A percentile compares a stretch with the other conserved stretches of the same genome.
These are phyloP conservation scores for Drosophila nannoptera DNA, from an alignment of 1,140 invertebrate genomes.

Conservation along the genomic window DNA sequence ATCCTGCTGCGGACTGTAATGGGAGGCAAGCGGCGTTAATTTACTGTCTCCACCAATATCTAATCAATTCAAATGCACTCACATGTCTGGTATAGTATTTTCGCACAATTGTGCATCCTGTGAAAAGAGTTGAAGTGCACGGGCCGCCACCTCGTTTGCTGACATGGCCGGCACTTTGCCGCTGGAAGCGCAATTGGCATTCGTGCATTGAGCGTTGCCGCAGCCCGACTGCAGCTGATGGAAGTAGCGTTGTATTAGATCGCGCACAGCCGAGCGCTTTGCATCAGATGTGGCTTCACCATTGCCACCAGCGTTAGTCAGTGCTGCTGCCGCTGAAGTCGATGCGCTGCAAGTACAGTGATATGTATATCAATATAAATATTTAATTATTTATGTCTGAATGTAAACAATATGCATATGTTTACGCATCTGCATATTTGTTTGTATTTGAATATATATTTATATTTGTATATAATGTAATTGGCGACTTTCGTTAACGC, in stretches of 20 bases:
- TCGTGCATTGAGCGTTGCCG: conserved; percentile 90
- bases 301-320: neutral
- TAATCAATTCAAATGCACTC: too few species aligned
- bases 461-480: neutral
- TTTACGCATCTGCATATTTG: neutral
- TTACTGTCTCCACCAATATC: neutral
- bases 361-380: neutral
- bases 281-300: conserved; percentile 82
- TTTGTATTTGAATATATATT: neutral
- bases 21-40: neutral
- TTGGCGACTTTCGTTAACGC: neutral
- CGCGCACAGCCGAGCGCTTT: conserved; percentile 92
- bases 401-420: neutral
- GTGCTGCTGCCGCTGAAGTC: conserved; percentile 43
- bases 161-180: conserved; percentile 89
- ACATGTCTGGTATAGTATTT: conserved; percentile 26
- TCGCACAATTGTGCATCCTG: conserved; percentile 91
- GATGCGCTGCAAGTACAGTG: conserved; percentile 42
- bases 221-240: conserved; percentile 94
- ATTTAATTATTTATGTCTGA: neutral
- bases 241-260: conserved; percentile 94
- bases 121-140: conserved; percentile 91
- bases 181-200: conserved; percentile 93
- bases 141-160: conserved; percentile 92
- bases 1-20: conserved; percentile 50